These are phyloP conservation scores for Eustalomyia histrio DNA, from an alignment of 2,888 invertebrate species.

Conservation along the genomic window DNA sequence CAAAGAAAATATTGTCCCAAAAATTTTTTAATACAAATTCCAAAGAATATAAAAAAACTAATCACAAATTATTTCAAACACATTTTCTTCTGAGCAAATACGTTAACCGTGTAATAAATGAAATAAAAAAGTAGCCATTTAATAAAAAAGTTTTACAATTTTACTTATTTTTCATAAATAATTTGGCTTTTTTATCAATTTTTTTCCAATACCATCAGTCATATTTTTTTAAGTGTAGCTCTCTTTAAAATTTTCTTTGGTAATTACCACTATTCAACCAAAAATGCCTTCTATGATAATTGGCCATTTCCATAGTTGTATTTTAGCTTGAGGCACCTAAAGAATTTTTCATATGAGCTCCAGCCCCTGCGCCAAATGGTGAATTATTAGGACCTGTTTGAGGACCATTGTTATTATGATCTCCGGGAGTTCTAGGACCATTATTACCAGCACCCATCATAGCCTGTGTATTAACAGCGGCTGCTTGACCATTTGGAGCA, in stretches of 20 bases:
- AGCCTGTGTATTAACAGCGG: constrained; percentile 68
- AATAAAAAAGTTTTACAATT: constrained; percentile 4
- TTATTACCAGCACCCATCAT: constrained; percentile 71
- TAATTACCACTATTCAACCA: constrained; percentile 74
- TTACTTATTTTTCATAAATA: constrained; percentile 31
- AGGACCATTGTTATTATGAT: constrained; percentile 78
- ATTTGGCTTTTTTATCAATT: constrained; percentile 33
- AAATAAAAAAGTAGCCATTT: constrained; percentile 13
- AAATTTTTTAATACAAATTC: constrained; percentile 38
- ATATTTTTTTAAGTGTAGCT: constrained; percentile 67
- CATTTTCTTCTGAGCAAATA: neutral
- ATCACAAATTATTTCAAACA: constrained; percentile 57
- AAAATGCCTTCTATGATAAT: constrained; percentile 67
- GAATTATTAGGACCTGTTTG: constrained; percentile 75
- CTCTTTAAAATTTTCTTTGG: constrained; percentile 78
- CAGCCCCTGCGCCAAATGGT: constrained; percentile 74
- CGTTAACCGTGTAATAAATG: neutral
- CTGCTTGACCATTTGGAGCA: constrained; percentile 75
- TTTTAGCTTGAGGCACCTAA: constrained; percentile 79
- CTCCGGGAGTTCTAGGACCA: constrained; percentile 78
- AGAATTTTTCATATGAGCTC: constrained; percentile 79
- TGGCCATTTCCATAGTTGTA: constrained; percentile 75
- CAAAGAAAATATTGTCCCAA: constrained; percentile 55
- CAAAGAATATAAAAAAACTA: constrained; percentile 60
- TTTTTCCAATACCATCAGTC: constrained; percentile 26